Base-by-base conservation (phyloP, 2,888 invertebrate genomes). In the Drosophila peninsularis region DNA sequence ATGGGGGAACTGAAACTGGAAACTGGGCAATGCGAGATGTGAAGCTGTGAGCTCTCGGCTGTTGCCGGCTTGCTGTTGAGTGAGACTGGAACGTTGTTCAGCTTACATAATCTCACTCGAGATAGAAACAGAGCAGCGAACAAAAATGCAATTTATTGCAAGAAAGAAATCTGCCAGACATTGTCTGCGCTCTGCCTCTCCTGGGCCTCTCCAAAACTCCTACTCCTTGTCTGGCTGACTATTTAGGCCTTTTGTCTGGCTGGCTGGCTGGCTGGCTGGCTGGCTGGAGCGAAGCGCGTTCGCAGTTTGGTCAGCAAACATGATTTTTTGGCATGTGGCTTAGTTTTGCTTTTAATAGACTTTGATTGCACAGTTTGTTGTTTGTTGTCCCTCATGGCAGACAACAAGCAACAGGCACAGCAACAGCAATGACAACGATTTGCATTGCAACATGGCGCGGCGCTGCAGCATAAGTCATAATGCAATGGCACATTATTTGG, bases 281-380 rank as follows among this genome's bases (percentile, higher is more conserved):
- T 58, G 45, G 32, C 36, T 53, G 58, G 41, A 41, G 32, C 54
- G 24, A 19, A 45, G 41, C 49, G 44, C 24, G 52, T 17, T 47
- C 45, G 45, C 41, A 49, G 39, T 70, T 71, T 76, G 82, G 86
- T 71, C 77, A 77, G 71, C 68, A 56, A 64, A 88, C 87, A 81
- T 78, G 83, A 72, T 65, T 78, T 78, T 69, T 71, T 81, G 89
- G 78, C 84, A 81, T 87, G 88, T 87, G 83, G 81, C 87, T 86
- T 80, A 83, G 81, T 80, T 88, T 88, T 76, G 86, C 83, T 88
- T 78, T 85, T 82, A 85, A 82, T 85, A 70, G 88, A 81, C 88
- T 69, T 82, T 79, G 79, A 82, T 78, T 75, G 82, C 72, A 27
- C 39, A 67, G 62, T 78, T 41, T 39, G 39, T 39, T 39, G 62